Conservation (phyloP, 2,888 invertebrate species). For the Synergus laeviventris region DNA sequence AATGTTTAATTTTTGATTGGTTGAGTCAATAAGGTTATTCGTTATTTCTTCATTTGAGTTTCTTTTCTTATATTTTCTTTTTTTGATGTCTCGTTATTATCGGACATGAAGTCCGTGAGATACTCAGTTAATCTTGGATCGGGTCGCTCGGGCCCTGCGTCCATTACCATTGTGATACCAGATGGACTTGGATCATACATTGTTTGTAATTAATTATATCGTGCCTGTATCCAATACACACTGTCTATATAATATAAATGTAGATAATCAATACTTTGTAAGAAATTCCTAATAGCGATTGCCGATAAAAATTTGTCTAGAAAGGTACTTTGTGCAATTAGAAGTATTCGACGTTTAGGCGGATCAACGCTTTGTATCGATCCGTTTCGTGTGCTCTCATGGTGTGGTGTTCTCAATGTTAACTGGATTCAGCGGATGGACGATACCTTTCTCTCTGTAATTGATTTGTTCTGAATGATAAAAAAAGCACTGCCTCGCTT, state of each 20-base stretch:
- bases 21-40: slow-evolving; percentile 66
- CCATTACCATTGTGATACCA: slow-evolving; percentile 71
- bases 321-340: slow-evolving; percentile 65
- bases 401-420: slow-evolving; percentile 64
- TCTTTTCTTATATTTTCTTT: slow-evolving; percentile 41
- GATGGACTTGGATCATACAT: slow-evolving; percentile 69
- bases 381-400: slow-evolving; percentile 60
- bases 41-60: slow-evolving; percentile 62
- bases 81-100: slow-evolving; percentile 34
- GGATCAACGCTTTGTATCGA: slow-evolving; percentile 57
- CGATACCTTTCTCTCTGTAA: slow-evolving; percentile 50
- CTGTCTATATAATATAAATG: slow-evolving; percentile 61
- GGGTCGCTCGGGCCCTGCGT: slow-evolving; percentile 50
- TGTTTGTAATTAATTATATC: slow-evolving; percentile 73
- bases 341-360: slow-evolving; percentile 59
- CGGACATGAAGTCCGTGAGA: slow-evolving; percentile 67
- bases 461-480: neutral
- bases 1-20: slow-evolving; percentile 63
- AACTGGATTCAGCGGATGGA: slow-evolving; percentile 48
- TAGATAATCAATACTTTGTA: slow-evolving; percentile 58
- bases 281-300: slow-evolving; percentile 64
- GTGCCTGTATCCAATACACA: slow-evolving; percentile 74
- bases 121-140: slow-evolving; percentile 55
- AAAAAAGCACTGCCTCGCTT: slow-evolving; percentile 9
- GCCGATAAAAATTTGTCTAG: slow-evolving; percentile 56